Percentiles rank a stretch among this genome's conserved stretches.
Evolutionary conservation across 2,113 vertebrate genomes (phyloP).

Genomic region (Phyllopteryx taeniolatus): DNA sequence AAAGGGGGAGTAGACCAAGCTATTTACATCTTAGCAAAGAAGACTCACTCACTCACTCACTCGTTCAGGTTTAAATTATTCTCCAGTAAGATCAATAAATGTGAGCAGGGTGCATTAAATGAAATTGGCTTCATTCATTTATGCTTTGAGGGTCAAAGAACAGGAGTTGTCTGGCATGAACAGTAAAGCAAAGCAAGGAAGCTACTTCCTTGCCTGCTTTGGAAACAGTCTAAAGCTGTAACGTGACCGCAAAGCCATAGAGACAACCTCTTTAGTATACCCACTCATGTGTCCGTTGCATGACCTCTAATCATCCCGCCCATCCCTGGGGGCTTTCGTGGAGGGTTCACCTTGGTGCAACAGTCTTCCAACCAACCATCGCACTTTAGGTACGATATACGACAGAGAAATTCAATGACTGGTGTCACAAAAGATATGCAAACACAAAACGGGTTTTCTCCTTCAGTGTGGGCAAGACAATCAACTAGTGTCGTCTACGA

Average conservation of each 20-base stretch:
- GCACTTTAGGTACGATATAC: background rate
- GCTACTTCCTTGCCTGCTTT: background rate
- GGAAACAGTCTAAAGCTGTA: background rate
- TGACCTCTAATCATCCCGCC: background rate
- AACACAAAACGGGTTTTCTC: background rate
- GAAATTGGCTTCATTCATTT: constrained; percentile 30
- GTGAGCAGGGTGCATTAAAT: constrained; percentile 46
- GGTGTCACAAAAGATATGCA: background rate
- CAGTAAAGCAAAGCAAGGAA: background rate
- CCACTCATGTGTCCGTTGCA: background rate
- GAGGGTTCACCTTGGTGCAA: background rate
- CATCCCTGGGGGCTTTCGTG: background rate
- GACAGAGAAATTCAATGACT: no score
- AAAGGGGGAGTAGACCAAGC: constrained; percentile 4
- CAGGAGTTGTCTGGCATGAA: constrained; percentile 2
- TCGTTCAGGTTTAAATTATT: constrained; percentile 52
- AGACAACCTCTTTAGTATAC: background rate
- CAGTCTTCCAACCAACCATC: background rate
- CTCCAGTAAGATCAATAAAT: constrained; percentile 48
- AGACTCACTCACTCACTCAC: constrained; percentile 26
- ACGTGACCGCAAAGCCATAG: background rate
- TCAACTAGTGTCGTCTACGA: no score
- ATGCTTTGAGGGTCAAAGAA: constrained; percentile 21
- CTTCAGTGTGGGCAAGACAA: background rate
- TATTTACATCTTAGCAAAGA: constrained; percentile 10